Conservation (phyloP, 2,888 invertebrate genomes). For the Artemia sp. region DNA sequence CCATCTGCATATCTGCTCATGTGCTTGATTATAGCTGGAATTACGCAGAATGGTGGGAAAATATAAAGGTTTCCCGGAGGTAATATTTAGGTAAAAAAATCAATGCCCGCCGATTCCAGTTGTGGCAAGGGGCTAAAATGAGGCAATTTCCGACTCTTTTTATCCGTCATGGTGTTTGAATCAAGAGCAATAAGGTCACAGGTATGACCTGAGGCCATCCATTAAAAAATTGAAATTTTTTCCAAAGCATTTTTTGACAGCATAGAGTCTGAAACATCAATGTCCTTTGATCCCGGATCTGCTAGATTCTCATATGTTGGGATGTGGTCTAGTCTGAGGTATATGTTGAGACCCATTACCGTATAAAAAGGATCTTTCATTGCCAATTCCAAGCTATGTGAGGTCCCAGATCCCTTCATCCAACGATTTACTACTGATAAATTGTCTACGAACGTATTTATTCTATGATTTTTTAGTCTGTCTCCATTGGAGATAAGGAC, state of each 20-base stretch:
- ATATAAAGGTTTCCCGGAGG: not conserved
- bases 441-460: not conserved
- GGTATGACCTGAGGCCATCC: not conserved
- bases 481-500: not conserved
- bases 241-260: not conserved
- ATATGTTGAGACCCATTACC: not conserved
- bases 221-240: not conserved
- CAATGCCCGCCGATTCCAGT: not conserved
- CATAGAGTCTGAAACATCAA: not conserved
- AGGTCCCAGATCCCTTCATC: not conserved
- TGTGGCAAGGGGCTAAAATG: not conserved
- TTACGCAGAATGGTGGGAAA: not conserved
- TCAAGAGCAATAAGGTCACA: not conserved
- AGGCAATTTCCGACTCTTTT: not conserved
- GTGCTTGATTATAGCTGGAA: not conserved
- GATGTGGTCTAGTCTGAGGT: not conserved
- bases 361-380: not conserved
- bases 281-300: not conserved
- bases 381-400: not conserved
- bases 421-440: not conserved
- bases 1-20: not conserved
- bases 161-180: conserved; percentile 9
- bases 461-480: not conserved
- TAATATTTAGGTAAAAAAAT: not conserved
- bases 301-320: not conserved